Base-by-base conservation (phyloP, 2,888 invertebrate species). In the Melanargia galathea region DNA sequence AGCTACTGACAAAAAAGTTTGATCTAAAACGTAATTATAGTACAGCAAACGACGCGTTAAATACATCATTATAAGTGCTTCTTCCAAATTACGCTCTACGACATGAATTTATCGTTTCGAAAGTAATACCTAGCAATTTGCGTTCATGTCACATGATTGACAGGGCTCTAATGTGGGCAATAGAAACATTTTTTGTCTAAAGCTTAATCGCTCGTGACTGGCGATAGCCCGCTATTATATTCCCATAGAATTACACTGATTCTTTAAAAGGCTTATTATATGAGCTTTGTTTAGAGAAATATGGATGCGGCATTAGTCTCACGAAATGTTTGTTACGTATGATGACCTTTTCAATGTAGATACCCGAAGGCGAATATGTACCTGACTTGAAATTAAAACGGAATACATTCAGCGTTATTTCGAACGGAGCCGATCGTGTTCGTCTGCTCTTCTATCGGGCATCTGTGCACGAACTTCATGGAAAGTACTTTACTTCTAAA, bases 101-200 rank as follows among this genome's bases (percentile, higher is more conserved):
- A 85, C 84, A 84, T 86, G 85, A 82, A 83, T 80, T 78, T 82
- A 83, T 84, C 73, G 76, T 76, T 83, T 83, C 73, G 85, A 87
- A 87, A 86, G 84, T 84, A 81, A 80, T 77, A 80, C 74, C 73
- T 71, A 69, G 79, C 77, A 81, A 83, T 82, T 84, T 82, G 78
- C 76, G 74, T 75, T 75, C 74, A 72, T 73, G 64, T 74, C 76
- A 76, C 75, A 77, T 82, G 84, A 83, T 79, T 81, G 79, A 83
- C 78, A 75, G 79, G 76, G 72, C 69, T 71, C 71, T 77, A 73
- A 74, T 74, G 64, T 67, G 57, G 43, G 72, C 68, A 75, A 75
- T 73, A 75, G 70, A 75, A 72, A 69, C 67, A 67, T 75, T 74
- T n/a, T 76, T 72, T 67, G 72, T 75, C 72, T 73, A 76, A 71